A percentile compares a stretch with the other conserved stretches of the same genome.
Evolutionary conservation across 2,888 invertebrate species (phyloP).

Genomic region (Nesidiocoris tenuis): DNA sequence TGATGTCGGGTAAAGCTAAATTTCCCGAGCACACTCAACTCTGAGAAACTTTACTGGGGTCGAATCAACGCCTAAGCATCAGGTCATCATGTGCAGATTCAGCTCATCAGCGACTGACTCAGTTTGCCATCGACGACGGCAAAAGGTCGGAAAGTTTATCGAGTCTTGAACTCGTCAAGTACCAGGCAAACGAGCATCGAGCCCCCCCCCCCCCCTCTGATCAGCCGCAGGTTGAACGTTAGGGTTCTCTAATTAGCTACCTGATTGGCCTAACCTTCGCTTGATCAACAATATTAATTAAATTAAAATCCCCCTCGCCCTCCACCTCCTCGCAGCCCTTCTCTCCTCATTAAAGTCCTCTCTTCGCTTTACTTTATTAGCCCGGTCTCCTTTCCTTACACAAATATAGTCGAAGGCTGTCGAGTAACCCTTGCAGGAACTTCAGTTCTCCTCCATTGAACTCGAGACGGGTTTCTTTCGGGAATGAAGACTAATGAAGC

Average conservation of each 20-base stretch:
- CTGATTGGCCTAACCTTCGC: conserved; percentile 44
- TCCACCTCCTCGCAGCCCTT: conserved; percentile 4
- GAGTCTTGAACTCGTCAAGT: not conserved
- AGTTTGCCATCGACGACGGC: not conserved
- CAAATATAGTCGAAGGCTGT: conserved; percentile 31
- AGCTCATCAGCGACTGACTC: not conserved
- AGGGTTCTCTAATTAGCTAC: conserved; percentile 44
- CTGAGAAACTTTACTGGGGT: no score
- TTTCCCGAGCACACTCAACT: no score
- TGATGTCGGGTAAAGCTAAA: no score
- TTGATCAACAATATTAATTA: conserved; percentile 46
- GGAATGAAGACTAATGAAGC: conserved; percentile 7
- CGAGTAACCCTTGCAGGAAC: not conserved
- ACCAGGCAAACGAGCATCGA: not conserved
- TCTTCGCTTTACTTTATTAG: conserved; percentile 34
- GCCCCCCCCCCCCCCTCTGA: not conserved
- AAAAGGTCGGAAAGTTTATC: conserved; percentile 1
- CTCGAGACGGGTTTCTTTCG: not conserved
- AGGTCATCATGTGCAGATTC: no score
- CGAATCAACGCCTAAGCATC: no score
- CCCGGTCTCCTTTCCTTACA: conserved; percentile 7
- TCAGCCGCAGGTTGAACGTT: conserved; percentile 23
- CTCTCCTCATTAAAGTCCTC: conserved; percentile 24
- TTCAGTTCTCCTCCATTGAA: not conserved
- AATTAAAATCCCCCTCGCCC: conserved; percentile 28